Evolutionary conservation across 1,140 invertebrate species (phyloP), one percentile per base, ranked within the genome.

Genomic region (Phortica variegata): DNA sequence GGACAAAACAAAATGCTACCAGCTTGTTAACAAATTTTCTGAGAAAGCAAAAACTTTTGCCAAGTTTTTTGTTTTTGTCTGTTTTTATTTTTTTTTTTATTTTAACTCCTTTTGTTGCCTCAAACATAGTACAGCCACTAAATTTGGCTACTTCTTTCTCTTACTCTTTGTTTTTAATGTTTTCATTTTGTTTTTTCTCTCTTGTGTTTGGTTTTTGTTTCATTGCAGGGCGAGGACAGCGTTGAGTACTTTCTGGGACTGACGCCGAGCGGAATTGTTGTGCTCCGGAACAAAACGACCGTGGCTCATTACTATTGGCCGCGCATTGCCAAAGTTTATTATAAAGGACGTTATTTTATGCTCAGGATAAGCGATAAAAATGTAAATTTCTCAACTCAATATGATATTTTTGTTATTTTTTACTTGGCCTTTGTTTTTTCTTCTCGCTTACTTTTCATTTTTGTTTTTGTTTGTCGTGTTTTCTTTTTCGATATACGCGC

Each of bases 291-390:
- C 72, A 90, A 92, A 78, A 91, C 87, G 75, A 98, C 97, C 80
- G 97, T 99, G 59, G 97, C 95, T 56, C 93, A 97, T 77, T 99
- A 99, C 80, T 97, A 96, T 78, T 99, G 97, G 97, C 93, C 94
- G 37, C 86, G 94, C 75, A 96, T 97, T 66, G 92, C 89, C 51
- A 96, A 96, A 82, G 88, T 97, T 58, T 95, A 93, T 77, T 94
- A 93, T 79, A 96, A 96, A 82, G 92, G 90, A 65, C 88, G 91
- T 76, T 95, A 93, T 78, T 97, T 98, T 78, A 96, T 96, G 89
- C 82, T 97, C 32, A 83, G 90, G 65, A 94, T 97, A 44, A 89
- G 88, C 61, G 94, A 96, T 78, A 97, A 96, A 82, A 94, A 93
- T 79, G 93, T 93, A 83, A 89, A 86, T 84, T 60, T 50, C 41